A percentile compares a stretch with the other conserved stretches of the same genome.
phyloP scores from a whole-genome alignment of 35 echinoderm and acorn worm species.

The Ophioderma brevispina region DNA sequence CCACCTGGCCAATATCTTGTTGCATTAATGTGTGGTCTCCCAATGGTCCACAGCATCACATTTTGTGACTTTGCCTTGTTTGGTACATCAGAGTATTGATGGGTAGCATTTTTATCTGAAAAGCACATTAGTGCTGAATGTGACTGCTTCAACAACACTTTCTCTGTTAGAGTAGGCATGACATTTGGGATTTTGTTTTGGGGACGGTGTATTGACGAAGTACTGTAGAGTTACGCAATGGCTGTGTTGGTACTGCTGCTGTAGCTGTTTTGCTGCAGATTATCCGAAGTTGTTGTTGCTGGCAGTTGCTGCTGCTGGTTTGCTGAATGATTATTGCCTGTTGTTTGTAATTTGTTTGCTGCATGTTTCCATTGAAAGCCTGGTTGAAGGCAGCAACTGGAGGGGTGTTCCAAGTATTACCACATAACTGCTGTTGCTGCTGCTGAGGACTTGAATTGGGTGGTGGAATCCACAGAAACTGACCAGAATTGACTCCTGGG shows the following conservation, averaged over 20 bases:
- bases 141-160: neutral
- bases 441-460: neutral
- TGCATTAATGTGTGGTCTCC: neutral
- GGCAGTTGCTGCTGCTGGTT: neutral
- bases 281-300: neutral
- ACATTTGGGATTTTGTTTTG: neutral
- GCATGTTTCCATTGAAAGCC: neutral
- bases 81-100: neutral
- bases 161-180: neutral
- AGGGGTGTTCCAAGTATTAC: neutral
- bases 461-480: neutral
- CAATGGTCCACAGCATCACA: neutral
- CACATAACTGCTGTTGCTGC: neutral
- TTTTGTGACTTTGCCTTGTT: neutral
- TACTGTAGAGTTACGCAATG: neutral
- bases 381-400: neutral
- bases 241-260: conserved; percentile 29
- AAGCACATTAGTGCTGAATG: neutral
- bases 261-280: conserved; percentile 22
- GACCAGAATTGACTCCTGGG: neutral
- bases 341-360: neutral
- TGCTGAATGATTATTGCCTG: too few species aligned
- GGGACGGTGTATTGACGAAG: neutral
- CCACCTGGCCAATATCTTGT: neutral
- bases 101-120: neutral